These are phyloP conservation scores for Caenorhabditis inopinata DNA, from an alignment of 1,140 invertebrate genomes.

Conservation along the genomic window DNA sequence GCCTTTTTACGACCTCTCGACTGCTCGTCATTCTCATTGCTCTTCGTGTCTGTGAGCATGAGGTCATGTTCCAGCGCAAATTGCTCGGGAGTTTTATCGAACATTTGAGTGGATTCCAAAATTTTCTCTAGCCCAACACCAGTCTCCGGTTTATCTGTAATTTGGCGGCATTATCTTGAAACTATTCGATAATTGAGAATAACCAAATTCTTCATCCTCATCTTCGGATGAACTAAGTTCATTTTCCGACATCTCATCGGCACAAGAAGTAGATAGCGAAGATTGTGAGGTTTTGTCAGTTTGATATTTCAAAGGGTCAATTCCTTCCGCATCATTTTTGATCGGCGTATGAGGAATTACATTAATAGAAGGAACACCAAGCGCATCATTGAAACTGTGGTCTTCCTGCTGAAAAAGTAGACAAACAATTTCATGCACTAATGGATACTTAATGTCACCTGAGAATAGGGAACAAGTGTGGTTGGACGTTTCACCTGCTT, in stretches of 20 bases:
- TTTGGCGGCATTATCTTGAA: not conserved
- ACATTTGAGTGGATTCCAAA: constrained; percentile 41
- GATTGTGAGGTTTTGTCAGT: constrained; percentile 46
- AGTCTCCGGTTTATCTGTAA: not conserved
- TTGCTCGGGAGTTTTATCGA: constrained; percentile 76
- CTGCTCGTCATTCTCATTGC: not conserved
- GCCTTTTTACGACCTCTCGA: constrained; percentile 46
- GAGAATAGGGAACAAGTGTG: not conserved
- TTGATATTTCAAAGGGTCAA: not conserved
- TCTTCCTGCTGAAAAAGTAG: not conserved
- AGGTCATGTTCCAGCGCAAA: constrained; percentile 81
- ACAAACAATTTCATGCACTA: too few species aligned
- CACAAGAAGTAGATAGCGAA: constrained; percentile 60
- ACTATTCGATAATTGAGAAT: not conserved
- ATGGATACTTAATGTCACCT: not conserved
- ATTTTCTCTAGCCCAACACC: not conserved
- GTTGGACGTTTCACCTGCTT: constrained; percentile 31
- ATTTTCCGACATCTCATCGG: constrained; percentile 59
- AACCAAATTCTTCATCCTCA: constrained; percentile 48
- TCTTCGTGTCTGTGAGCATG: constrained; percentile 71
- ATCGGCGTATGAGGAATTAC: constrained; percentile 64
- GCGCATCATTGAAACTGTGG: constrained; percentile 3
- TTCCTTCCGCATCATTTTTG: constrained; percentile 44
- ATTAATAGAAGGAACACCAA: constrained; percentile 61
- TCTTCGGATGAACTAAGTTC: constrained; percentile 55